Base-by-base conservation (phyloP, 1,140 invertebrate genomes). In the silkworm (Bombyx mori) region DNA sequence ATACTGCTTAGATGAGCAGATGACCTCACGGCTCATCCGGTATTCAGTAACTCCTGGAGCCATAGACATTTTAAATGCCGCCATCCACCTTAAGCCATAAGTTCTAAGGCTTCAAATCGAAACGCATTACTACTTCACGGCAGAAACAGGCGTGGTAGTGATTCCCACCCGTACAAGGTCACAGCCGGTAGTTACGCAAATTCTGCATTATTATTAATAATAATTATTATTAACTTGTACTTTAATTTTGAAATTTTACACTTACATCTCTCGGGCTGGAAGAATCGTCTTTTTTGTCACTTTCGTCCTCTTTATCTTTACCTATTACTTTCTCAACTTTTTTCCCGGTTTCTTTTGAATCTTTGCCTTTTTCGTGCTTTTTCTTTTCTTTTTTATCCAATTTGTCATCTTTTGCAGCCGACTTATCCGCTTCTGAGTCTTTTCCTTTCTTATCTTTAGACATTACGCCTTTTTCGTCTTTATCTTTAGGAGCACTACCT, bases 401-500 rank as follows among this genome's bases (percentile, higher is more conserved):
- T 35, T 35, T 5, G 26, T 35, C 26, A 35, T 49, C 46, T 26
- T 56, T 48, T 26, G 7, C 10, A 9, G n/a, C 44, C 1, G 8
- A 46, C 61, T 61, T 63, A 44, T 58, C 45, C 10, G 50, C 43
- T 12, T 52, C 52, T 47, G 42, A 18, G 22, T 53, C 51, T 62
- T 63, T 50, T 52, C 44, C 53, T 55, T 57, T 42, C 54, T 48
- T 61, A 42, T 60, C 26, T 56, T 50, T 47, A 46, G 42, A 4
- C 48, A 6, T 7, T 9, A 22, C 48, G 58, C 46, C 43, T 42
- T 18, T 18, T 18, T 50, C 50, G 10, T 42, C 52, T 54, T 64
- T 64, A 12, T 62, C 60, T 60, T 62, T 61, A 12, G 44, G 54
- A 8, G 45, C 46, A 55, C 44, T 53, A 50, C 44, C 56, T 42